A percentile compares a stretch with the other conserved stretches of the same genome.
Evolutionary conservation across 1,140 invertebrate species (phyloP).

Genomic region (Caenorhabditis elegans): WBcel235 BX284602.5:7252001-7252500

Average conservation of each 20-base stretch:
- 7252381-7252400: not conserved
- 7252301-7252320: not conserved
- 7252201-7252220: too few species aligned
- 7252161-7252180: too few species aligned
- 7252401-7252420: slow-evolving; percentile 10
- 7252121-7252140: not conserved
- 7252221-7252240: too few species aligned
- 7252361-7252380: not conserved
- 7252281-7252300: not conserved
- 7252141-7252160: slow-evolving; percentile 13
- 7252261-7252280: not conserved
- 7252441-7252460: slow-evolving; percentile 28
- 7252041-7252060: not conserved
- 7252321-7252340: not conserved
- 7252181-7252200: not conserved
- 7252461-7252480: slow-evolving; percentile 48
- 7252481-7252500: slow-evolving; percentile 57
- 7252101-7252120: not conserved
- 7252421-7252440: slow-evolving; percentile 18
- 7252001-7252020: slow-evolving; percentile 8
- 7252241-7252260: not conserved
- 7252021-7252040: too few species aligned
- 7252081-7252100: not conserved
- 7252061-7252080: not conserved
- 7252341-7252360: slow-evolving; percentile 15